A percentile compares a stretch with the other conserved stretches of the same genome.
Evolutionary conservation across 2,113 vertebrate species (phyloP).

Genomic region (Alexandromys fortis): DNA sequence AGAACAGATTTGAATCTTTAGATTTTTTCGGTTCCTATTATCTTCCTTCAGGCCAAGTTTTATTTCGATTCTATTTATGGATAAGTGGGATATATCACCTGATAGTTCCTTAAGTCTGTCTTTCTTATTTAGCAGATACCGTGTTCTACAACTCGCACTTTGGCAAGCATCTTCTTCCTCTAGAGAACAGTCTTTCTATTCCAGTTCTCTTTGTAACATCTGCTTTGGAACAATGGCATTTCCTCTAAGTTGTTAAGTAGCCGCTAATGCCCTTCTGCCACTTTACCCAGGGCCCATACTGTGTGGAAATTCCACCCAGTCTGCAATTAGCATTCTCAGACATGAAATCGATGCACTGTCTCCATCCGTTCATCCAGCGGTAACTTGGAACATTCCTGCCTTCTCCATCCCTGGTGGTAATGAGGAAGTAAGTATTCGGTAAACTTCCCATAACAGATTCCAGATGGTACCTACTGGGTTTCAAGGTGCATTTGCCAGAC

Average conservation of each 20-base stretch:
- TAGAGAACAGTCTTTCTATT: constrained; percentile 15
- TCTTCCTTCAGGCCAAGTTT: constrained; percentile 39
- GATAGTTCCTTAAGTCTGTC: not conserved
- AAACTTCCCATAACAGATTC: not conserved
- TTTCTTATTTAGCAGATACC: constrained; percentile 36
- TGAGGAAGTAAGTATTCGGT: constrained; percentile 56
- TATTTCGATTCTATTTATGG: constrained; percentile 23
- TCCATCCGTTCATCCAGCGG: not conserved
- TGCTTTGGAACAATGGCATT: not conserved
- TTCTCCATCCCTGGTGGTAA: not conserved
- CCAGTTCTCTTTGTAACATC: constrained; percentile 1
- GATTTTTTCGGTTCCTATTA: not conserved
- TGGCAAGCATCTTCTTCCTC: not conserved
- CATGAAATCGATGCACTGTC: constrained; percentile 8
- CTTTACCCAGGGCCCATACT: not conserved
- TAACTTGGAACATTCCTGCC: not conserved
- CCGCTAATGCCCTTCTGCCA: not conserved
- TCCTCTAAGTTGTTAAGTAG: constrained; percentile 17
- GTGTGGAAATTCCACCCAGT: not conserved
- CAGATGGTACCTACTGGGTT: not conserved
- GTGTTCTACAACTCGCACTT: constrained; percentile 4
- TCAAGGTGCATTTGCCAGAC: not conserved
- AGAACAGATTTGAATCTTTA: constrained; percentile 50
- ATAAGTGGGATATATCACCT: not conserved
- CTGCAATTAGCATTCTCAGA: constrained; percentile 14